phyloP scores from a whole-genome alignment of 2,888 invertebrate species.

The Pharmacophagus antenor region DNA sequence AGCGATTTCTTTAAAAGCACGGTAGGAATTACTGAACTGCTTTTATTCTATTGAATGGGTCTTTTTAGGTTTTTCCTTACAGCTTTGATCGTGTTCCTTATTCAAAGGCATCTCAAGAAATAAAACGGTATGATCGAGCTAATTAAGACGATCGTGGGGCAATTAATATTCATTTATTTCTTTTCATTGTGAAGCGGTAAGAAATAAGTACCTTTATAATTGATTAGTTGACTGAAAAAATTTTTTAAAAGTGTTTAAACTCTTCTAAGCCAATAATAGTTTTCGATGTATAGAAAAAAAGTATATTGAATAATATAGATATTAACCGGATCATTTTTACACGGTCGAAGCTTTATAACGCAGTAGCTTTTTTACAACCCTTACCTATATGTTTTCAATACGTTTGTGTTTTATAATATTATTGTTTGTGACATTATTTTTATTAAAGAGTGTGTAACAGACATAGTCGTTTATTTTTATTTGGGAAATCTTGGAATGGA shows the following conservation, averaged over 20 bases:
- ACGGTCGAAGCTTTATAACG: too few species aligned
- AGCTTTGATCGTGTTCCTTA: slow-evolving; percentile 11
- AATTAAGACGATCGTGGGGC: slow-evolving; percentile 22
- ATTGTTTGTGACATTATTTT: too few species aligned
- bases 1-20: not conserved
- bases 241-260: not conserved
- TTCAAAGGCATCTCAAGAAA: slow-evolving; percentile 16
- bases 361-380: too few species aligned
- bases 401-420: too few species aligned
- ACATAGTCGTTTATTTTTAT: too few species aligned
- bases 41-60: not conserved
- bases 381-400: too few species aligned
- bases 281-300: too few species aligned
- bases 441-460: too few species aligned
- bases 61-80: slow-evolving; percentile 2
- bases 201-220: not conserved
- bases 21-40: not conserved
- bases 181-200: slow-evolving; percentile 10
- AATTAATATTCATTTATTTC: slow-evolving; percentile 9
- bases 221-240: not conserved
- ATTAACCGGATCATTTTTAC: too few species aligned
- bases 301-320: too few species aligned
- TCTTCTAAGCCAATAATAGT: too few species aligned
- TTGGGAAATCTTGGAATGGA: too few species aligned
- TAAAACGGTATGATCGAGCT: slow-evolving; percentile 21